Evolutionary conservation across 2,888 invertebrate genomes (phyloP).

Genomic region (Caenorhabditis japonica): DNA sequence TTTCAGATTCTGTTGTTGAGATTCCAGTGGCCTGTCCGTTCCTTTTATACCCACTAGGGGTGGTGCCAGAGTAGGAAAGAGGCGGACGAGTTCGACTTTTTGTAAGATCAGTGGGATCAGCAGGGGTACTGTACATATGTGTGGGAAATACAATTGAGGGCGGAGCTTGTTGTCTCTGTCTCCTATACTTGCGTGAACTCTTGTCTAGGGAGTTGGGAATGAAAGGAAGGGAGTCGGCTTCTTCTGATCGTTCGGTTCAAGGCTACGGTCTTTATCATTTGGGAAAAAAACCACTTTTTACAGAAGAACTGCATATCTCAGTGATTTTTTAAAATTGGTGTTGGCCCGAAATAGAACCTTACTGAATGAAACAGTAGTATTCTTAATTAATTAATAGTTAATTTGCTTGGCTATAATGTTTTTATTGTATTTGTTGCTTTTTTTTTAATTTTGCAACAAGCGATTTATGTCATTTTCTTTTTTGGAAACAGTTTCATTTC

Average conservation of each 20-base stretch:
- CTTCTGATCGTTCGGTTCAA: constrained; percentile 50
- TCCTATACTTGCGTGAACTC: no score
- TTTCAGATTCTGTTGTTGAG: constrained; percentile 38
- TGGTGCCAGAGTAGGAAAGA: constrained; percentile 22
- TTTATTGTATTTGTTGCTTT: no score
- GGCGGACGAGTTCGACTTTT: constrained; percentile 26
- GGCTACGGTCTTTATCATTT: constrained; percentile 37
- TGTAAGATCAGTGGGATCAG: constrained; percentile 47
- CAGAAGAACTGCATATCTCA: no score
- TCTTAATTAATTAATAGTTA: no score
- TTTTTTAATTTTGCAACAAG: no score
- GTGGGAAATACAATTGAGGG: constrained; percentile 21
- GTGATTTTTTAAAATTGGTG: no score
- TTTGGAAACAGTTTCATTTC: no score
- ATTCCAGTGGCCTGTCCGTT: constrained; percentile 23
- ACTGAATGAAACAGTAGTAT: no score
- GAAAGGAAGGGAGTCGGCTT: constrained; percentile 25
- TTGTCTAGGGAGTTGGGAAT: constrained; percentile 16
- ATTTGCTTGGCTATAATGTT: no score
- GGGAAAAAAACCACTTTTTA: no score
- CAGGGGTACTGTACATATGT: constrained; percentile 40
- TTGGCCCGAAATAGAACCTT: no score
- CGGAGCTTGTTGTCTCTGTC: constrained; percentile 10
- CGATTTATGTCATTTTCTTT: no score
- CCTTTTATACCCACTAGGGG: constrained; percentile 38